Evolutionary conservation across 2,113 vertebrate species (phyloP).

Genomic region (Mormoops blainvillei): DNA sequence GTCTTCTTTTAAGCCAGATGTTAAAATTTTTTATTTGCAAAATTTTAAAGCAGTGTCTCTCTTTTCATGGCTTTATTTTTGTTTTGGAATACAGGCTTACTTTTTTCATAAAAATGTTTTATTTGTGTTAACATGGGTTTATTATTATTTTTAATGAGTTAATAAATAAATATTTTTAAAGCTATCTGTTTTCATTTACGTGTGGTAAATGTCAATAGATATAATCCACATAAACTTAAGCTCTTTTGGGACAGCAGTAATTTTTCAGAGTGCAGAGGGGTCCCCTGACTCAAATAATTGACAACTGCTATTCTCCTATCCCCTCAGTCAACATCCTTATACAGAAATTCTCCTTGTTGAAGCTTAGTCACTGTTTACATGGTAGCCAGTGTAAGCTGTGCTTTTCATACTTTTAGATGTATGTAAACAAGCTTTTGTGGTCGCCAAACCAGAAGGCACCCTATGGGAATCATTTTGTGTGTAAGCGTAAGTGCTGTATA

Average conservation of each 20-base stretch:
- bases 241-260: neutral
- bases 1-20: neutral
- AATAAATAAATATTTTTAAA: neutral
- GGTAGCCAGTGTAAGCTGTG: neutral
- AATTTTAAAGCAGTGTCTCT: neutral
- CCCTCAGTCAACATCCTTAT: neutral
- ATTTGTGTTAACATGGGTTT: neutral
- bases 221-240: neutral
- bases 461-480: neutral
- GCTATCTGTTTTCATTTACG: neutral
- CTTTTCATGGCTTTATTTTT: neutral
- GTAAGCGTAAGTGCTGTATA: neutral
- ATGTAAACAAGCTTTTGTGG: neutral
- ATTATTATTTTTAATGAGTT: neutral
- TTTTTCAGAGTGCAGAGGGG: neutral
- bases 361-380: neutral
- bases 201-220: neutral
- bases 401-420: neutral
- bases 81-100: neutral
- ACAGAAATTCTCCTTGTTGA: neutral
- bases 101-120: neutral
- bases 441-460: neutral
- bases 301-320: neutral
- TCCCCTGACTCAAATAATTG: neutral
- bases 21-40: neutral